Base-by-base conservation (phyloP, 1,140 invertebrate species). In the Contarinia nasturtii region DNA sequence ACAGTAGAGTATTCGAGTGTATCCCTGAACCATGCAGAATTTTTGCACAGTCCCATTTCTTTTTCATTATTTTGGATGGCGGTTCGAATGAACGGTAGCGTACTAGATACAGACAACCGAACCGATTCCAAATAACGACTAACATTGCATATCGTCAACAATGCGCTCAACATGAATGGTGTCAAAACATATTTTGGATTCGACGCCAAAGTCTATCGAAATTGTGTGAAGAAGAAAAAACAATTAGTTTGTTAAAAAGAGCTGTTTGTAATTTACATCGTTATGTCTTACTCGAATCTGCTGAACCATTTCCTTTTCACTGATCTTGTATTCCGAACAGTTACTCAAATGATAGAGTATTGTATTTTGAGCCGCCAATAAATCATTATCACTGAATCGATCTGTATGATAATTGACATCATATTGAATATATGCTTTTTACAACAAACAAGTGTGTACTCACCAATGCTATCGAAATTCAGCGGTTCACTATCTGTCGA, bases 401-500 rank as follows among this genome's bases (percentile, higher is more conserved):
- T 65, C 66, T 67, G 46, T 33, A 53, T 53, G 50, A 44, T n/a
- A 43, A 46, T 17, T 42, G 47, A 43, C n/a, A n/a, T n/a, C n/a
- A n/a, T n/a, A n/a, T n/a, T n/a, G n/a, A n/a, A n/a, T n/a, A n/a
- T n/a, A n/a, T n/a, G n/a, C n/a, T n/a, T 40, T 8, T 33, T 33
- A 46, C 2, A 3, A 17, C 12, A 14, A 38, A 43, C 41, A 43
- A 12, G 5, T 5, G 7, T 17, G 5, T 10, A 53, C 49, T 43
- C 53, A 65, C 66, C 66, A 50, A 69, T 68, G 37, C 55, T 56
- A 52, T 68, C 65, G 8, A 66, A 54, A 48, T 64, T 58, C 27
- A 27, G 27, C 10, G 3, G 27, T 27, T 27, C 27, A 27, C 27
- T 27, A 10, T 27, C 10, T 3, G 57, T 56, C n/a, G 54, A 60